Evolutionary conservation across 1,140 invertebrate genomes (phyloP), one percentile per base, ranked within the genome.

Genomic region (Cecropterus lyciades): DNA sequence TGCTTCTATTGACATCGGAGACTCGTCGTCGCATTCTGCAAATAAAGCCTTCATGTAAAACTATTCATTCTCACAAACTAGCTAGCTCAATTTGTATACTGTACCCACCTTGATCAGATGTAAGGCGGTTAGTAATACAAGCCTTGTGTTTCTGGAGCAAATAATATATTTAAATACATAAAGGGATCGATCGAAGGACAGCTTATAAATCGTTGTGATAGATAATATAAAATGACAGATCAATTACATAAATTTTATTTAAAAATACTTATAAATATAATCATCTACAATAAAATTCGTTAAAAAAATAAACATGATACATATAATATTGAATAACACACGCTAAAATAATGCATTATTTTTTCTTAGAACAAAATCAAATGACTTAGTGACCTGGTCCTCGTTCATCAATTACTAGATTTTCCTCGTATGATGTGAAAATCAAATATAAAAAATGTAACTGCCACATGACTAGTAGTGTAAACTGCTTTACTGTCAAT

Each of bases 11-110:
- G 79, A 76, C 63, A 75, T 62, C 10, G 78, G 75, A 11, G 66
- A 73, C 42, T 92, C 91, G 60, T 93, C 92, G 75, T 92, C 92
- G 72, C 89, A 92, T 70, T 93, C 92, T 92, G 85, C 64, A 89
- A 92, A 85, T 70, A 81, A 69, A 77, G 79, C 77, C 48, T 14
- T 53, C 27, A 65, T 55, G 43, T 43, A 46, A 60, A 55, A 60
- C 17, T 37, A 59, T 27, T 52, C 16, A 37, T 15, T 43, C 3
- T 20, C 13, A 42, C 5, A 8, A 20, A 27, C 24, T 30, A 56
- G 20, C 40, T 16, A 59, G 14, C 40, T 49, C 43, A 30, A 53
- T 60, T 69, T 55, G 46, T 49, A 71, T 65, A 59, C 45, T 70
- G 62, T 83, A 87, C 84, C 82, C 77, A 87, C 82, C 82, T 87